phyloP scores from a whole-genome alignment of 2,888 invertebrate species.

The Scaptodrosophila latifasciaeformis region DNA sequence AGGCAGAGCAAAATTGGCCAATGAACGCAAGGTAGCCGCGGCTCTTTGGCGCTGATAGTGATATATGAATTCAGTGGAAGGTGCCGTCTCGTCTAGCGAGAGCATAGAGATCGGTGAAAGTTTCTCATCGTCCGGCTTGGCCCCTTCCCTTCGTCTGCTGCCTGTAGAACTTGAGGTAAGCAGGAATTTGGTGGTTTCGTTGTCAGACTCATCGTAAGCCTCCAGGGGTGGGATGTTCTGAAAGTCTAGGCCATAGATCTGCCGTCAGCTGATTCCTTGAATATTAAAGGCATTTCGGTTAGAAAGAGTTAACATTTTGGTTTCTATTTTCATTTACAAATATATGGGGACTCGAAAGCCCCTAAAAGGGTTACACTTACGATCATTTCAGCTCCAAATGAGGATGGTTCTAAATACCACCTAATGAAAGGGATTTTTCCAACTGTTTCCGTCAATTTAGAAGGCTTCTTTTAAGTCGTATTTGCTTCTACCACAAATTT shows the following conservation, averaged over 20 bases:
- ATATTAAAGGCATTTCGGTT: no score
- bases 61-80: conserved; percentile 30
- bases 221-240: conserved; percentile 77
- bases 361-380: no score
- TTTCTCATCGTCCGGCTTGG: not conserved
- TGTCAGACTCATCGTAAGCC: conserved; percentile 34
- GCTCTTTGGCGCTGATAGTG: conserved; percentile 24
- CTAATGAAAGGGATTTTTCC: no score
- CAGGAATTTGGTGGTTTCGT: not conserved
- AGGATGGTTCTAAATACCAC: no score
- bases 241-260: conserved; percentile 80
- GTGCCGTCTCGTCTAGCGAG: conserved; percentile 25
- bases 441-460: no score
- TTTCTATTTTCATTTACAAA: no score
- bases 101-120: not conserved
- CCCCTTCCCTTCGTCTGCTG: not conserved
- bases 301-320: no score
- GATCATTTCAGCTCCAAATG: no score
- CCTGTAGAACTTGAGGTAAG: not conserved
- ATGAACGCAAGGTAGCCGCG: conserved; percentile 8
- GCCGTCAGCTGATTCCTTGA: no score
- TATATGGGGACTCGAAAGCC: no score
- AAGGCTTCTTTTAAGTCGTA: no score
- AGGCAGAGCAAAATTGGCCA: conserved; percentile 62
- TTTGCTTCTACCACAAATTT: no score